phyloP scores from a whole-genome alignment of 2,113 vertebrate genomes.

The Petrocephalus zakoni region DNA sequence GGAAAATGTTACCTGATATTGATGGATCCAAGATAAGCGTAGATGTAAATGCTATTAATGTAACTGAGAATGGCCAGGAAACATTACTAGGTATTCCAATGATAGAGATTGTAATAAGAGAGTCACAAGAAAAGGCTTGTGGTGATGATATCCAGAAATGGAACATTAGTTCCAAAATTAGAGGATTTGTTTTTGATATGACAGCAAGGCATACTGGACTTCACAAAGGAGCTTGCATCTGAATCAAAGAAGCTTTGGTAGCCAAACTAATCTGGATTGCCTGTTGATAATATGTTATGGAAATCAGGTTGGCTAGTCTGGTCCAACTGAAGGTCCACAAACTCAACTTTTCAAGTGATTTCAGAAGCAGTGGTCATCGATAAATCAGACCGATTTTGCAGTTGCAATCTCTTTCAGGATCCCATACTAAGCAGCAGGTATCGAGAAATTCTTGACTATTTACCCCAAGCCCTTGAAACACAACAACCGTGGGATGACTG shows the following conservation, averaged over 20 bases:
- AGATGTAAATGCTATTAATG: not conserved
- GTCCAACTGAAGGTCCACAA: not conserved
- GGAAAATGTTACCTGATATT: not conserved
- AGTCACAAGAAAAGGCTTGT: not conserved
- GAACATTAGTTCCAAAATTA: not conserved
- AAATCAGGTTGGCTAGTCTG: not conserved
- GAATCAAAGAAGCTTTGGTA: not conserved
- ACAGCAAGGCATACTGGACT: not conserved
- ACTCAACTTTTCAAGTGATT: not conserved
- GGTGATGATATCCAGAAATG: not conserved
- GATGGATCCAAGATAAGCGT: not conserved
- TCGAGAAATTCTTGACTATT: too few species aligned
- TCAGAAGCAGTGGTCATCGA: not conserved
- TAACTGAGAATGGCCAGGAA: not conserved
- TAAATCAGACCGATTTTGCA: not conserved
- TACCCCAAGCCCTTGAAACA: too few species aligned
- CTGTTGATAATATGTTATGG: not conserved
- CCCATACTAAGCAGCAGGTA: too few species aligned
- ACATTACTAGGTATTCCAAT: not conserved
- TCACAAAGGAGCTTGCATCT: not conserved
- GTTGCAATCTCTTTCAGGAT: not conserved
- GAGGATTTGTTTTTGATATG: not conserved
- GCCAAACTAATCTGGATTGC: not conserved
- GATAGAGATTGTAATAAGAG: not conserved
- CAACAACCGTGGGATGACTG: too few species aligned